Evolutionary conservation across 2,113 vertebrate species (phyloP), one percentile per base, ranked within the genome.

Genomic region (Tauraco erythrolophus): DNA sequence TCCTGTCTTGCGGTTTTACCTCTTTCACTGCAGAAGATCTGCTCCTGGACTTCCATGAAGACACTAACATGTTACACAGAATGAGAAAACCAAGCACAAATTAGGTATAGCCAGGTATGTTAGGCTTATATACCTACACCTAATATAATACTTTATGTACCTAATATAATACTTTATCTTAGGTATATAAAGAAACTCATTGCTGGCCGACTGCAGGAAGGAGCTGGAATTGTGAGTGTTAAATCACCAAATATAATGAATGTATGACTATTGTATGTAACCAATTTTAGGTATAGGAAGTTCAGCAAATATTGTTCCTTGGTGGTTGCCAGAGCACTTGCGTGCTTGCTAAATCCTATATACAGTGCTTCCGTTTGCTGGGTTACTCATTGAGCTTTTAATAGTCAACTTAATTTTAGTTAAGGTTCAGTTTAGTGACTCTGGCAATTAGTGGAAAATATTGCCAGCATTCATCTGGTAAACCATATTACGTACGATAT

Each of bases 401-500:
- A 97, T 98, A 93, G 96, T 88, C 92, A 95, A 80, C 94, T 97
- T 98, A 96, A 98, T 98, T 98, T 97, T 94, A 93, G 96, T 94
- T 66, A 97, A 96, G 97, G 94, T 97, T 97, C 92, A 97, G 95
- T 97, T 98, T 98, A 95, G 88, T 95, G 95, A 71, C 93, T 95
- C 96, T 93, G 22, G 54, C 94, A 98, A 98, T 98, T 96, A 96
- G 75, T 97, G 92, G 96, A 95, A 97, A 94, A 88, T 94, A 96
- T 94, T 94, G 84, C 92, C 83, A 83, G 50, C 43, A 14, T 93
- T 97, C 88, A 69, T 93, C 93, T 96, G 80, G 84, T 92, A 91
- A 94, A 92, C 56, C 56, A 3, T 84, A 94, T 97, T 97, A 68
- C 86, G 54, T 72, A 57, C 3, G 43, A 60, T 72, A 77, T 75